Percentiles rank a stretch among this genome's conserved stretches.
Conservation (phyloP, 92 coral and sea anemone genomes). For the Diadumene lineata region DNA sequence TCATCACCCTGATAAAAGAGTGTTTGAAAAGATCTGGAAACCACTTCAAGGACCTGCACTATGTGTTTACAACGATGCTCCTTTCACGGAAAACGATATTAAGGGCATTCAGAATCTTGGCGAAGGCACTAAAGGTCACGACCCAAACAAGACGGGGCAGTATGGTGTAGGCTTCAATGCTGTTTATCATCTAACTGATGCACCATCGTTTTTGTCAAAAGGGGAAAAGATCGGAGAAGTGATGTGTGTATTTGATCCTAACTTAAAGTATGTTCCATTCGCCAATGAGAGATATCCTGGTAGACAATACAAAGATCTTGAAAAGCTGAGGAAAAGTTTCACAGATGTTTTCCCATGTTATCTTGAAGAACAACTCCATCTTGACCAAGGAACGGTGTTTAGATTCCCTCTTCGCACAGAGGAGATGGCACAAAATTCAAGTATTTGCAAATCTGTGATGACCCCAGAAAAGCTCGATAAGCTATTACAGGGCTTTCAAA, state of each 20-base stretch:
- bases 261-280: conserved; percentile 63
- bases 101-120: conserved; percentile 86
- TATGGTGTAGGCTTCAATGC: conserved; percentile 93
- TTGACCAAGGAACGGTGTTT: conserved; percentile 68
- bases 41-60: conserved; percentile 85
- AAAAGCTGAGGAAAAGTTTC: conserved; percentile 32
- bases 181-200: conserved; percentile 88
- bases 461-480: conserved; percentile 22
- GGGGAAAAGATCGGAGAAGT: conserved; percentile 73
- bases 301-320: conserved; percentile 34
- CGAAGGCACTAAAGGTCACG: conserved; percentile 79
- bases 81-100: conserved; percentile 67
- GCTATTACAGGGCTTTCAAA: conserved; percentile 53
- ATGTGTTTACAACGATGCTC: conserved; percentile 80
- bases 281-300: conserved; percentile 69
- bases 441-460: conserved; percentile 35
- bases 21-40: conserved; percentile 73
- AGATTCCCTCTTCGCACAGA: conserved; percentile 66
- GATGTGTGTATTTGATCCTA: conserved; percentile 81
- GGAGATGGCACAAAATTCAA: conserved; percentile 47
- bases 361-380: conserved; percentile 50
- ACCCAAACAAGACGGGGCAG: conserved; percentile 93
- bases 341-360: conserved; percentile 72
- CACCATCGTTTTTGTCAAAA: conserved; percentile 72
- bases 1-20: conserved; percentile 35